phyloP scores from a whole-genome alignment of 2,797 vertebrate genomes.

The Adrianichthys oophorus region DNA sequence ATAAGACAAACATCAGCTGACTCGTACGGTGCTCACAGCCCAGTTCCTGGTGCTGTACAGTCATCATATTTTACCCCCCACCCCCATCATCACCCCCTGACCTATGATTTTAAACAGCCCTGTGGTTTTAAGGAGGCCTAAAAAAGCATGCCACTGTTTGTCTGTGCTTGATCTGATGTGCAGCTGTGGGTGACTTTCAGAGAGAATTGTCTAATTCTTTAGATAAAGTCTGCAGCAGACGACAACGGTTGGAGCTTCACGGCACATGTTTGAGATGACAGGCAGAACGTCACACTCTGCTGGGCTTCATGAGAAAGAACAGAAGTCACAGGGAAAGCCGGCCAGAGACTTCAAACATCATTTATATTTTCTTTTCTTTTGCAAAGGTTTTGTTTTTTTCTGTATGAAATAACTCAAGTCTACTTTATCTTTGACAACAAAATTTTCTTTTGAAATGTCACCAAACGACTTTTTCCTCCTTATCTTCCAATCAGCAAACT shows the following conservation, averaged over 20 bases:
- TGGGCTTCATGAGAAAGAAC: slow-evolving; percentile 43
- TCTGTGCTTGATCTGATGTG: slow-evolving; percentile 16
- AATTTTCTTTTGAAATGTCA: no score
- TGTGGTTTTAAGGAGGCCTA: slow-evolving; percentile 16
- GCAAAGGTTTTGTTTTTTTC: no score
- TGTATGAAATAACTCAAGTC: no score
- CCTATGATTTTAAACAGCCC: slow-evolving; percentile 19
- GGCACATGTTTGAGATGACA: slow-evolving; percentile 17
- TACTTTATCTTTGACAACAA: no score
- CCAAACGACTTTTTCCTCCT: no score
- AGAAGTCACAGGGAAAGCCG: slow-evolving; percentile 41
- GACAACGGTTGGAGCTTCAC: slow-evolving; percentile 13
- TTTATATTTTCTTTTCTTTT: no score
- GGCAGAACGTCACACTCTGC: slow-evolving; percentile 47
- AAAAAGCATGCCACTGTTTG: slow-evolving; percentile 13
- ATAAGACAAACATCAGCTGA: slow-evolving; percentile 80
- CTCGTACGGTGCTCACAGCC: slow-evolving; percentile 43
- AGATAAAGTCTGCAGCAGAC: slow-evolving; percentile 23
- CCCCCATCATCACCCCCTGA: slow-evolving; percentile 6
- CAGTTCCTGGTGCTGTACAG: slow-evolving; percentile 50
- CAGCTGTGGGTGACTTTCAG: slow-evolving; percentile 5
- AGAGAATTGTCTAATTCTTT: slow-evolving; percentile 5
- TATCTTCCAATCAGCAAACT: no score
- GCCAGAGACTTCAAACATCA: no score
- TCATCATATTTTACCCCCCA: slow-evolving; percentile 24